Base-by-base conservation (phyloP, 2,113 vertebrate genomes). In the Boleophthalmus pectinirostris region DNA sequence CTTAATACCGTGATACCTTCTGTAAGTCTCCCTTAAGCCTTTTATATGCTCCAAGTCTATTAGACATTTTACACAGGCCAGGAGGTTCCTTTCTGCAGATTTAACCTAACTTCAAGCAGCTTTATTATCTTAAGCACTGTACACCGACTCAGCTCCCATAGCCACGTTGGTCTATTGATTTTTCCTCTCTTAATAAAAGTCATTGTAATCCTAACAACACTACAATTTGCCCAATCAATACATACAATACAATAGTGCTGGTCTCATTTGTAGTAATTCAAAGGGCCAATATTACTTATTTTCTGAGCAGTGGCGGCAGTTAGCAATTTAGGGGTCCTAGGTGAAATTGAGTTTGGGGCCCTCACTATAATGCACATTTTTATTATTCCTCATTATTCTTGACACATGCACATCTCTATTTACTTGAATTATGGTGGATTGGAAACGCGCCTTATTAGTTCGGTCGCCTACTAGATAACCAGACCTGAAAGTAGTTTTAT, bases 201-300 rank as follows among this genome's bases (percentile, higher is more conserved):
- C 35, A 72, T 81, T 68, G 4, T 47, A 25, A 75, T 72, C 18
- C 10, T 14, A 57, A 66, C 49, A 21, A 45, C 33, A 69, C 80
- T 82, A 75, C 35, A 33, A 65, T 70, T 72, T 65, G 45, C 3
- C 61, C 13, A 80, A 78, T 78, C 72, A 35, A 69, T 73, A 21
- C 2, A 11, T 29, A 29, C 29, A 29, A 29, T 29, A 29, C 29
- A 33, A 9, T 69, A 45, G 16, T 69, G 65, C 57, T 47, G 68
- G 49, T 14, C 45, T 23, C 29, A 73, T 25, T 49, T 69, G 38
- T 18, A 29, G 0, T 51, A 69, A 18, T 72, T 29, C 29, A 29
- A 29, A 29, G 29, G 29, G 2, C 29, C 29, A 2, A 29, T 29
- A 29, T 29, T 29, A 29, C 29, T 2, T 29, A 29, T 29, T 29